Percentiles rank a stretch among this genome's conserved stretches.
Evolutionary conservation across 2,113 vertebrate species (phyloP).

Genomic region (Myiagra hebetior): DNA sequence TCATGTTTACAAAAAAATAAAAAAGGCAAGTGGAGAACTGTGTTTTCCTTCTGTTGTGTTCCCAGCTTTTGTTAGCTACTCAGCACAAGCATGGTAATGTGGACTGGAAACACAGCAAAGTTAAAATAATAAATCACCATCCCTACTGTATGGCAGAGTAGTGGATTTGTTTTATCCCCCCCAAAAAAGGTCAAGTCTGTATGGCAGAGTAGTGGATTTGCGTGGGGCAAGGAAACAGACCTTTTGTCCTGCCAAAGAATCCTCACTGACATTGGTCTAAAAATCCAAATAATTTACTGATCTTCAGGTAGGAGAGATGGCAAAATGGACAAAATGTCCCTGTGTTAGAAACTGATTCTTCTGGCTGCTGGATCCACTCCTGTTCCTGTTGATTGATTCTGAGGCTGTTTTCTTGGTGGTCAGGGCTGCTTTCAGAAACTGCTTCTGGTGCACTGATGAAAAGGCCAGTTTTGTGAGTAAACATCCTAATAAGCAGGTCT

Average conservation of each 20-base stretch:
- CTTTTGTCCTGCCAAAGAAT: background rate
- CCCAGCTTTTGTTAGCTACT: background rate
- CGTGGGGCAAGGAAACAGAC: background rate
- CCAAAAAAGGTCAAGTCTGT: no score
- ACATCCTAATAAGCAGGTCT: constrained; percentile 20
- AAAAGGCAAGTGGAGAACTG: background rate
- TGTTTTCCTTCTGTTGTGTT: background rate
- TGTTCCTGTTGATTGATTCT: background rate
- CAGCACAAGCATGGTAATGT: background rate
- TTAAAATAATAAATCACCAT: background rate
- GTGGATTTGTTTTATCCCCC: background rate
- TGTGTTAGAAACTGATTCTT: background rate
- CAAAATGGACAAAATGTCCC: background rate
- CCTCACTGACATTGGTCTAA: background rate
- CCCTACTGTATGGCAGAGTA: background rate
- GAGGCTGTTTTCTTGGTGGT: background rate
- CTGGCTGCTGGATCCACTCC: background rate
- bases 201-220: background rate
- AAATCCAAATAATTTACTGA: background rate
- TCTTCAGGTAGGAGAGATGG: background rate
- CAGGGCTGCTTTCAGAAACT: background rate
- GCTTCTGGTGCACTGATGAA: background rate
- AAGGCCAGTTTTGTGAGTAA: constrained; percentile 27
- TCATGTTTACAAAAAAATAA: background rate
- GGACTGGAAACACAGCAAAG: background rate